These are phyloP conservation scores for Drosophila silvestris DNA, from an alignment of 2,888 invertebrate species.

Conservation along the genomic window DNA sequence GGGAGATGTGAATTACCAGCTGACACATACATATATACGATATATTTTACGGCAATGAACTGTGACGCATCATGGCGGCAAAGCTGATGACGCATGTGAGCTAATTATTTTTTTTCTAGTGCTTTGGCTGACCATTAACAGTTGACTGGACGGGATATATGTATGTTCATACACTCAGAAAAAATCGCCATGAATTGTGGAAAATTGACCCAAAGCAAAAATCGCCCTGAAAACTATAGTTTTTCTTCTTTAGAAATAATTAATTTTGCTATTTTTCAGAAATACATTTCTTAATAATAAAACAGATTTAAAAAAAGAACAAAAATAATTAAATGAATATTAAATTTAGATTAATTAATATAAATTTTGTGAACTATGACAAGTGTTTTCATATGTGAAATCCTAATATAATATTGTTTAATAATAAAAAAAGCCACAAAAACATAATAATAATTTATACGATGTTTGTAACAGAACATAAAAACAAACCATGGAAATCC, in stretches of 20 bases:
- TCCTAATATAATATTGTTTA: no score
- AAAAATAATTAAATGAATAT: no score
- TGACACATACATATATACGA: conserved; percentile 3
- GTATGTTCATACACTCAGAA: neutral
- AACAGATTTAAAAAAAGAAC: neutral
- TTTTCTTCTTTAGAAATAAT: neutral
- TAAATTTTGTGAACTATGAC: no score
- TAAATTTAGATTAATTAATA: no score
- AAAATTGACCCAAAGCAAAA: neutral
- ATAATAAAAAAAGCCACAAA: no score
- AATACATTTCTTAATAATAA: neutral
- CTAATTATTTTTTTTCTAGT: conserved; percentile 26
- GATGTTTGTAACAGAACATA: neutral
- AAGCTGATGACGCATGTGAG: conserved; percentile 59
- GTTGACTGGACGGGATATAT: conserved; percentile 44
- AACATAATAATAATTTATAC: neutral
- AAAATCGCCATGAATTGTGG: neutral
- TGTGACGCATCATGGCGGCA: conserved; percentile 38
- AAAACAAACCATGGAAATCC: neutral
- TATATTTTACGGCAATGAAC: conserved; percentile 2
- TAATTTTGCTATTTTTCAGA: neutral
- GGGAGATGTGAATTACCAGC: conserved; percentile 8
- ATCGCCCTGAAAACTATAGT: no score
- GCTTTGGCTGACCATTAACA: conserved; percentile 45
- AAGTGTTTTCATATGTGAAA: no score